These are phyloP conservation scores for Caiman crocodilus DNA, from an alignment of 2,797 vertebrate genomes.

Conservation along the genomic window DNA sequence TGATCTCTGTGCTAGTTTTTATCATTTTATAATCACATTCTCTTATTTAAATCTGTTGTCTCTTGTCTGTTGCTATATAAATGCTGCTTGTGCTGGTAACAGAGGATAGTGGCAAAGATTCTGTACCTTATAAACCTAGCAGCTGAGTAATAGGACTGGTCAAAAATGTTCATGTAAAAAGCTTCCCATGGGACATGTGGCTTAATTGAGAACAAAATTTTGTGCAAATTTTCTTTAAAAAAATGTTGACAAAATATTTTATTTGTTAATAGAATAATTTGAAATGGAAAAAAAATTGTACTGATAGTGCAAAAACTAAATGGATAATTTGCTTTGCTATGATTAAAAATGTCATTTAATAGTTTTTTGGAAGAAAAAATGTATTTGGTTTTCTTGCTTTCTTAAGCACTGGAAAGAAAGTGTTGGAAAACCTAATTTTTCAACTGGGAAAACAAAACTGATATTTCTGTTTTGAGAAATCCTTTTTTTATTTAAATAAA, in stretches of 20 bases:
- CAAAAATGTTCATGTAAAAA: not conserved
- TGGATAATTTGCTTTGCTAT: not conserved
- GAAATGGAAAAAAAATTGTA: not conserved
- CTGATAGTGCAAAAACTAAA: not conserved
- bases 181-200: not conserved
- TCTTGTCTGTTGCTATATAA: not conserved
- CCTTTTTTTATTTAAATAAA: too few relatives aligned
- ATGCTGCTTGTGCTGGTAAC: not conserved
- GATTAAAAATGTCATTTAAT: not conserved
- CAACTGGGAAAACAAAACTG: not conserved
- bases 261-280: not conserved
- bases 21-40: not conserved
- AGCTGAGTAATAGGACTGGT: not conserved
- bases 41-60: not conserved
- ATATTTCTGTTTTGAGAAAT: too few relatives aligned
- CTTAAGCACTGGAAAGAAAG: not conserved
- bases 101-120: not conserved
- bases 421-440: not conserved
- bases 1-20: not conserved
- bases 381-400: not conserved
- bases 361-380: not conserved
- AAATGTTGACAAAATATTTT: not conserved
- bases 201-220: not conserved
- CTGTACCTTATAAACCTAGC: not conserved
- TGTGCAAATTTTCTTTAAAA: not conserved